Conservation (phyloP, 2,113 vertebrate species). For the Aegithalos caudatus region DNA sequence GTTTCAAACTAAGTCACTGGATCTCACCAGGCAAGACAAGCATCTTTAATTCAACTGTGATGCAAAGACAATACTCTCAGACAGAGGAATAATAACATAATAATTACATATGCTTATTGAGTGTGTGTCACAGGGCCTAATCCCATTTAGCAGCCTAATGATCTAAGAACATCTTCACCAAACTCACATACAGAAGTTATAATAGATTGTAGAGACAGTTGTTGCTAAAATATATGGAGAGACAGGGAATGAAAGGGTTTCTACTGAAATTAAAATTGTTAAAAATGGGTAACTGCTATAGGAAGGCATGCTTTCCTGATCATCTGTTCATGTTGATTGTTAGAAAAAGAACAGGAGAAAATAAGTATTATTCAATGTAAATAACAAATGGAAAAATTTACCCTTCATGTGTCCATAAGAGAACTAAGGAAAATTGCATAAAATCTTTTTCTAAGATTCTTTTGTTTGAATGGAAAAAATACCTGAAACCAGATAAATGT, state of each 20-base stretch:
- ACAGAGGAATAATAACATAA: neutral
- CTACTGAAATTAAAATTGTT: neutral
- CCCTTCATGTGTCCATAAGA: neutral
- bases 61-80: neutral
- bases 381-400: neutral
- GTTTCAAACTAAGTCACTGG: neutral
- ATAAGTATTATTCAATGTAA: neutral
- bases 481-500: neutral
- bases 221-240: neutral
- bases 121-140: neutral
- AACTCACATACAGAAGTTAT: neutral
- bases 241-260: neutral
- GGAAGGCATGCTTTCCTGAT: neutral
- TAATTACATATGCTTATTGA: neutral
- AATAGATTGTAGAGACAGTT: neutral
- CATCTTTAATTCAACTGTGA: neutral
- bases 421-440: neutral
- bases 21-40: neutral
- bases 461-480: neutral
- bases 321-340: neutral
- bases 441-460: neutral
- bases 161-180: neutral
- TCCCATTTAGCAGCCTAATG: neutral
- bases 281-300: neutral
- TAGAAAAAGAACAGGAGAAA: neutral